phyloP scores from a whole-genome alignment of 2,888 invertebrate species.

The Erpobdella octoculata region DNA sequence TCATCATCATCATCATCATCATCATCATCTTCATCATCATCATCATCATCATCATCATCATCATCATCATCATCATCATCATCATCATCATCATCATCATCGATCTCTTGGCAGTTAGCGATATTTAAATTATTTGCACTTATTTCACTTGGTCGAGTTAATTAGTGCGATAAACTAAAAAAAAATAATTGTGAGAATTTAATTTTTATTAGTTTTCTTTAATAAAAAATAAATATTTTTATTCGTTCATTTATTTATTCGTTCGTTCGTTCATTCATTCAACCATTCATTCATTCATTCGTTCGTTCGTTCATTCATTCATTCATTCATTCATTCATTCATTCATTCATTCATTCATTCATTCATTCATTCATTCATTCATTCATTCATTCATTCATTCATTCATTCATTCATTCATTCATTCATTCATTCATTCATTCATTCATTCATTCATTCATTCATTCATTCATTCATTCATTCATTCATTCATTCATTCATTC shows the following conservation, averaged over 20 bases:
- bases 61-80: too few relatives aligned
- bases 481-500: neutral
- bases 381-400: conserved; percentile 3
- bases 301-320: conserved; percentile 6
- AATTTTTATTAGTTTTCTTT: neutral
- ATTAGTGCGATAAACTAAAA: too few relatives aligned
- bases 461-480: neutral
- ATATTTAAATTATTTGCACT: too few relatives aligned
- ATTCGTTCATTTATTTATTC: conserved; percentile 30
- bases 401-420: neutral
- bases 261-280: neutral
- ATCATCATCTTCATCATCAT: neutral
- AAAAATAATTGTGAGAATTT: too few relatives aligned
- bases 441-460: neutral
- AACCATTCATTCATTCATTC: conserved; percentile 7
- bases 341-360: neutral
- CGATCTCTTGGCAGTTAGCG: too few relatives aligned
- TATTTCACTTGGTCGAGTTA: too few relatives aligned
- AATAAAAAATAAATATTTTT: conserved; percentile 54
- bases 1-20: neutral
- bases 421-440: neutral
- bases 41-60: neutral
- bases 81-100: too few relatives aligned
- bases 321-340: conserved; percentile 1
- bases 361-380: neutral